A percentile compares a stretch with the other conserved stretches of the same genome.
Evolutionary conservation across 2,888 invertebrate genomes (phyloP).

Genomic region (Proisotoma minuta): DNA sequence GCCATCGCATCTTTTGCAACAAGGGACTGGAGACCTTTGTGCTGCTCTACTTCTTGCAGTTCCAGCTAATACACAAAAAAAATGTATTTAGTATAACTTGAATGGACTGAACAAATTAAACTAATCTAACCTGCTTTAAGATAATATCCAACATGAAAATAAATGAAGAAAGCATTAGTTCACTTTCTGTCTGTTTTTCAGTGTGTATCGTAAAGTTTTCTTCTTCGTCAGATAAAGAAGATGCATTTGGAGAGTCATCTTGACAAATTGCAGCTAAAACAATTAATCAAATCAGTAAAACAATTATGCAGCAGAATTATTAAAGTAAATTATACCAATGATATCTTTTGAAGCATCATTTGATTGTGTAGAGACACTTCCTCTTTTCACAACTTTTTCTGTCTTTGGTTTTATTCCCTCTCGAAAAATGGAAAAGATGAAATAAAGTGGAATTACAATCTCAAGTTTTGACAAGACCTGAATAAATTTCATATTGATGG

Average conservation of each 20-base stretch:
- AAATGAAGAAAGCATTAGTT: slow-evolving; percentile 84
- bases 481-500: slow-evolving; percentile 27
- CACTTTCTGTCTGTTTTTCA: slow-evolving; percentile 66
- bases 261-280: slow-evolving; percentile 61
- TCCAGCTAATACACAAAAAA: slow-evolving; percentile 60
- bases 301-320: slow-evolving; percentile 1
- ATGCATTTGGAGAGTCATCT: slow-evolving; percentile 64
- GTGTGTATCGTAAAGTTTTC: slow-evolving; percentile 54
- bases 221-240: slow-evolving; percentile 65
- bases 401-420: slow-evolving; percentile 65
- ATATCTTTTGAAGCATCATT: slow-evolving; percentile 40
- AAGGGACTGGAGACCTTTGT: slow-evolving; percentile 71
- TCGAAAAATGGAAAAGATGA: slow-evolving; percentile 84
- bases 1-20: slow-evolving; percentile 69
- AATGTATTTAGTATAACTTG: not conserved
- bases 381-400: slow-evolving; percentile 43
- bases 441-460: slow-evolving; percentile 79
- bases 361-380: slow-evolving; percentile 46
- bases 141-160: slow-evolving; percentile 93
- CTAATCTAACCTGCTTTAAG: slow-evolving; percentile 71
- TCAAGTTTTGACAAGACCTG: slow-evolving; percentile 81
- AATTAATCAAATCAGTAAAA: not conserved
- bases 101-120: not conserved
- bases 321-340: slow-evolving; percentile 46
- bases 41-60: slow-evolving; percentile 74